Evolutionary conservation across 1,140 invertebrate genomes (phyloP), one percentile per base, ranked within the genome.

Genomic region (Camponotus floridanus): DNA sequence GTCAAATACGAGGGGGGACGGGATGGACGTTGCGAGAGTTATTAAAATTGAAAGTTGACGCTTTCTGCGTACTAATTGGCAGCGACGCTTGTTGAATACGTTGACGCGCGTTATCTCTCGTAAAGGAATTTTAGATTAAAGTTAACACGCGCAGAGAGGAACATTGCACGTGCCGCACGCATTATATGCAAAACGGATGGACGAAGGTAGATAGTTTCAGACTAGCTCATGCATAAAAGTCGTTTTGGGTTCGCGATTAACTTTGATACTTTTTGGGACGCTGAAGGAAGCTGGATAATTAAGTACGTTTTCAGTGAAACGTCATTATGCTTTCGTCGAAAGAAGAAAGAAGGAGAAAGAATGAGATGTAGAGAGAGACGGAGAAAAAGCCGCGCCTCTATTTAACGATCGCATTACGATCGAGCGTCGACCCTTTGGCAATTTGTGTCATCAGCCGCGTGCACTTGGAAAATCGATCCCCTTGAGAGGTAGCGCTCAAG

Each of bases 401-500:
- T 90, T 87, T 90, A 90, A 84, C 84, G 73, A 90, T 91, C 87
- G 87, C 74, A 83, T 91, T 88, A 85, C 89, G 84, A 89, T 88
- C 87, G 88, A 89, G 88, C 92, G 89, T 88, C 92, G 90, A 91
- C 89, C 90, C 88, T 84, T 89, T 84, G 80, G 86, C 84, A 84
- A 92, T 91, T 91, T 90, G 87, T 91, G 92, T 92, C 92, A 87
- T 86, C 85, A 78, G 76, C 89, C 89, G 68, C 85, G 89, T 91
- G 92, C 92, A 92, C 86, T 93, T 91, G 91, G 92, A 92, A 93
- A 94, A 94, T 94, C 93, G 93, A 94, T 93, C 91, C 91, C 91
- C 90, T 87, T 91, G 89, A 91, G 92, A 92, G 88, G 87, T 90
- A 92, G 84, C 90, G 89, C 91, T 93, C 92, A 94, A 94, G 94